Percentiles rank a stretch among this genome's conserved stretches.
Evolutionary conservation across 2,888 invertebrate species (phyloP).

Genomic region (Drosophila birchii): DNA sequence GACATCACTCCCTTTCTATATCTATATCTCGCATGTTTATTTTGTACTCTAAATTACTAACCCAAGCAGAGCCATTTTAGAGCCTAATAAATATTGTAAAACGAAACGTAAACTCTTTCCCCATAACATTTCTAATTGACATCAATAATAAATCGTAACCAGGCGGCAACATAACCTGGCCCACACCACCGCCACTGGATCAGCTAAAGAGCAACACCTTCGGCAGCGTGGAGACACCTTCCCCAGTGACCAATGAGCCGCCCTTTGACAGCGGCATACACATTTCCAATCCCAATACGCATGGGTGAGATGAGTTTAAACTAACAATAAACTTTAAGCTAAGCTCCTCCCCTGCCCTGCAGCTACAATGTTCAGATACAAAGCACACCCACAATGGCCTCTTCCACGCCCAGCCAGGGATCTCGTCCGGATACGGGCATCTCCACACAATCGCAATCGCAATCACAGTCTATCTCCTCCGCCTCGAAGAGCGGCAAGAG

Average conservation of each 20-base stretch:
- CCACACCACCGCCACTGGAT: constrained; percentile 82
- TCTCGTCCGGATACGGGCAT: constrained; percentile 82
- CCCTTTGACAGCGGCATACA: constrained; percentile 80
- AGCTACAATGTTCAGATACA: constrained; percentile 85
- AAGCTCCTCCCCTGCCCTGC: neutral
- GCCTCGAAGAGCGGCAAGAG: constrained; percentile 83
- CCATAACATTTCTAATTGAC: neutral
- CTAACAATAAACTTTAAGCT: neutral
- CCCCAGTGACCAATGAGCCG: constrained; percentile 83
- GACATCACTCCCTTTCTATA: constrained; percentile 15
- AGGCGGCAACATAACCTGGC: constrained; percentile 84
- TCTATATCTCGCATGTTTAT: constrained; percentile 64
- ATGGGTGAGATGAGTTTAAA: constrained; percentile 75
- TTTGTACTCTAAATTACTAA: constrained; percentile 52
- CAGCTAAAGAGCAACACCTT: constrained; percentile 83
- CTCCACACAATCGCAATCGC: constrained; percentile 75
- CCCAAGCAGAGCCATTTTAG: constrained; percentile 30
- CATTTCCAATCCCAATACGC: constrained; percentile 84
- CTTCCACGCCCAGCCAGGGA: constrained; percentile 79
- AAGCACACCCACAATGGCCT: constrained; percentile 81
- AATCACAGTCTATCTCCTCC: constrained; percentile 81
- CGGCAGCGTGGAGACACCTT: constrained; percentile 84
- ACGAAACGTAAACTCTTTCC: constrained; percentile 25
- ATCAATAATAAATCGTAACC: constrained; percentile 12
- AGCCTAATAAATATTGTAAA: constrained; percentile 53